Percentiles rank a stretch among this genome's conserved stretches.
These are phyloP conservation scores for Drosophila anomelani DNA, from an alignment of 2,888 invertebrate genomes.

Conservation along the genomic window DNA sequence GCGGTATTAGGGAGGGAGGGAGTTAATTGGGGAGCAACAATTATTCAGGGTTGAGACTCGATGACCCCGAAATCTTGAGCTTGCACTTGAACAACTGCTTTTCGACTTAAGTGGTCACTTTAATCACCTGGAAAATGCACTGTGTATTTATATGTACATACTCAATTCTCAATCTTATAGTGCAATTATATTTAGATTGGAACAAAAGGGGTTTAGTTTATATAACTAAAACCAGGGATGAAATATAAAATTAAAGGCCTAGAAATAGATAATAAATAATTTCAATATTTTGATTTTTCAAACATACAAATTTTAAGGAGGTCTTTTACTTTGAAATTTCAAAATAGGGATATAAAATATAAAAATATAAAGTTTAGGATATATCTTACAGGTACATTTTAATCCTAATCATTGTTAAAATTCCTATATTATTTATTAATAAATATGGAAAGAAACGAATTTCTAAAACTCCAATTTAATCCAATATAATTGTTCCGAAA, in stretches of 20 bases:
- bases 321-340: too few species aligned
- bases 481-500: not conserved
- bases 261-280: too few species aligned
- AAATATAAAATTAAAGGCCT: not conserved
- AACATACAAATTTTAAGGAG: not conserved
- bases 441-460: not conserved
- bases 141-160: not conserved
- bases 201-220: not conserved
- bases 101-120: not conserved
- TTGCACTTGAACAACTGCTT: slow-evolving; percentile 29
- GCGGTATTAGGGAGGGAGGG: not conserved
- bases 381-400: too few species aligned
- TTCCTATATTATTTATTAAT: not conserved
- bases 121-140: not conserved
- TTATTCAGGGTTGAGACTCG: not conserved
- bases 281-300: not conserved
- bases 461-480: not conserved
- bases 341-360: too few species aligned
- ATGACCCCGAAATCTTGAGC: slow-evolving; percentile 11
- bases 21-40: not conserved
- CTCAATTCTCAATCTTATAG: not conserved
- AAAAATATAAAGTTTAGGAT: too few species aligned
- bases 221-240: not conserved
- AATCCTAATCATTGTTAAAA: too few species aligned
- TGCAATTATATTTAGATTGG: not conserved